Base-by-base conservation (phyloP, 2,888 invertebrate species). In the Platycheirus albimanus region DNA sequence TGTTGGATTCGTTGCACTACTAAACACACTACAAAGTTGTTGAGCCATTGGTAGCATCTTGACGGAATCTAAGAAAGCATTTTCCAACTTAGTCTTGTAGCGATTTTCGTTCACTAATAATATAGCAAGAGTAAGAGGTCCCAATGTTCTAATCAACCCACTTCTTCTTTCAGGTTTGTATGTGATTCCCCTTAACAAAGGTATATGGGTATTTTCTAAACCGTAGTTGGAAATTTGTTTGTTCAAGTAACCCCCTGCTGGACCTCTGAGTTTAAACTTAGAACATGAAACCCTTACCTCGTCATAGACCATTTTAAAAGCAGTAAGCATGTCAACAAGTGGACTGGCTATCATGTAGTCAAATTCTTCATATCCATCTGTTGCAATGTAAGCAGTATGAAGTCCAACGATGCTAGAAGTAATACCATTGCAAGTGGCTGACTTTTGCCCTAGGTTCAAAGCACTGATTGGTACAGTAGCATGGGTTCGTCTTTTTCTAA, bases 111-210 rank as follows among this genome's bases (percentile, higher is more conserved):
- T 28, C 3, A 20, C 30, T 1, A 52, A 13, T 13, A 33, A 19
- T 6, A 52, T 52, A 1, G 52, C 52, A 11, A 52, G 17, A 13
- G 52, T 30, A 4, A 52, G 30, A 1, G 30, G 30, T 15, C 52
- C 52, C 52, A 52, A 30, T 6, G 30, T 52, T 13, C 30, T 52
- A 11, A 52, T 30, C 24, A 52, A 8, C 30, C 52, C 30, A 30
- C 52, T 13, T 13, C 52, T 28, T 28, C 52, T 52, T 13, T 52
- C 52, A 17, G 52, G 52, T 13, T 30, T 52, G 30, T 30, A 52
- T 3, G 52, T 52, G 1, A 30, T 4, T 6, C 52, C 52, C 11
- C 19, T 28, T 2, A 52, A 8, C 7, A 28, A 52, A 19, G 52
- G 52, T 3, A 36, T 36, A n/a, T 52, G 30, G 3, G 43, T 15